Evolutionary conservation across 2,888 invertebrate genomes (phyloP), one percentile per base, ranked within the genome.

Genomic region (Cacoxenus indagator): DNA sequence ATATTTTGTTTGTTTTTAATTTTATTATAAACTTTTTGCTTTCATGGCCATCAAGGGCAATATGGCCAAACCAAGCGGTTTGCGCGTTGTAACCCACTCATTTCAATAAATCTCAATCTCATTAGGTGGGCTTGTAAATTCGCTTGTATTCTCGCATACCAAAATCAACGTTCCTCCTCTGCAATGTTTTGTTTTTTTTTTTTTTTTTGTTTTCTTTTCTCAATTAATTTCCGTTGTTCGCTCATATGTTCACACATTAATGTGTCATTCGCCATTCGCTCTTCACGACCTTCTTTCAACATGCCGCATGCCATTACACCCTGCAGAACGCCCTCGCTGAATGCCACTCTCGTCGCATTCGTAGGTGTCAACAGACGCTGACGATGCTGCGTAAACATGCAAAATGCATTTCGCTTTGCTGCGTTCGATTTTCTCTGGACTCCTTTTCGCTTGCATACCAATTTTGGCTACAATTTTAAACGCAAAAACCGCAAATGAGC

Each of bases 161-260:
- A n/a, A n/a, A n/a, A n/a, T n/a, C n/a, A n/a, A n/a, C n/a, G n/a
- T n/a, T n/a, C n/a, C n/a, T n/a, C n/a, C n/a, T n/a, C n/a, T n/a
- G n/a, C n/a, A n/a, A n/a, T n/a, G n/a, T n/a, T n/a, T n/a, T n/a
- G n/a, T n/a, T n/a, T n/a, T n/a, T n/a, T n/a, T 51, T 22, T 22
- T 51, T 51, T 19, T 6, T 51, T 51, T 9, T n/a, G 17, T 19
- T 51, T 51, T 22, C 5, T 51, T 22, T 51, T 51, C 51, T 14
- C 55, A 55, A 27, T 55, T 55, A 55, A 55, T 55, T 55, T 24
- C 55, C 14, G 26, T 27, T 55, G 55, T 55, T 55, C 55, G 55
- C 55, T 55, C 55, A 27, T 51, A 22, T 51, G 51, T 51, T 19
- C 17, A 51, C 51, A 22, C 51, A 51, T 51, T 51, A 51, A 51